Evolutionary conservation across 2,888 invertebrate species (phyloP).

Genomic region (Cryptosula pallasiana): DNA sequence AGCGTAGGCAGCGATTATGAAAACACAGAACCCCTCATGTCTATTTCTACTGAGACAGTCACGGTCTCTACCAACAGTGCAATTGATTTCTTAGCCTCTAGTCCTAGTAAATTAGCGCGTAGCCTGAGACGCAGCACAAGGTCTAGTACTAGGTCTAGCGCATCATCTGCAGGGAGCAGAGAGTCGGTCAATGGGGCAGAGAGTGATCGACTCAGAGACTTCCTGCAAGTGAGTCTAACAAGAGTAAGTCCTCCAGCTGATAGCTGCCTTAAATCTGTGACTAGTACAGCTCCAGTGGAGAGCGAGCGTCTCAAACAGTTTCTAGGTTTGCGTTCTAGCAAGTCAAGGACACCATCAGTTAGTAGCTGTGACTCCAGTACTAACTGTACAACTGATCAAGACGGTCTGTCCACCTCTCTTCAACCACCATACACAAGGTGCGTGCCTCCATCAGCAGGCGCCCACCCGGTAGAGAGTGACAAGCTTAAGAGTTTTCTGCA

Average conservation of each 20-base stretch:
- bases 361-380: not conserved
- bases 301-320: constrained; percentile 17
- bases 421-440: no score
- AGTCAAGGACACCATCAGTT: not conserved
- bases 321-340: not conserved
- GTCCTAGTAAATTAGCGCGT: no score
- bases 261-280: not conserved
- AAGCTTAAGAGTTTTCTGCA: not conserved
- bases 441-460: no score
- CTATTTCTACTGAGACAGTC: not conserved
- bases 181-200: not conserved
- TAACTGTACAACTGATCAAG: not conserved
- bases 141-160: no score
- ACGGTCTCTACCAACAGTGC: not conserved
- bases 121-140: no score
- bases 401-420: not conserved
- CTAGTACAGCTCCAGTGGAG: not conserved
- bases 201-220: not conserved
- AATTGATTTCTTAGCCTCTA: no score
- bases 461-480: not conserved
- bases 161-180: not conserved
- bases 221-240: not conserved
- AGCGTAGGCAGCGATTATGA: not conserved
- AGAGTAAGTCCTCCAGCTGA: not conserved
- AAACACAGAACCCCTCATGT: constrained; percentile 1